Percentiles rank a stretch among this genome's conserved stretches.
Evolutionary conservation across 2,888 invertebrate genomes (phyloP).

Genomic region (Xanthostigma xanthostigma): DNA sequence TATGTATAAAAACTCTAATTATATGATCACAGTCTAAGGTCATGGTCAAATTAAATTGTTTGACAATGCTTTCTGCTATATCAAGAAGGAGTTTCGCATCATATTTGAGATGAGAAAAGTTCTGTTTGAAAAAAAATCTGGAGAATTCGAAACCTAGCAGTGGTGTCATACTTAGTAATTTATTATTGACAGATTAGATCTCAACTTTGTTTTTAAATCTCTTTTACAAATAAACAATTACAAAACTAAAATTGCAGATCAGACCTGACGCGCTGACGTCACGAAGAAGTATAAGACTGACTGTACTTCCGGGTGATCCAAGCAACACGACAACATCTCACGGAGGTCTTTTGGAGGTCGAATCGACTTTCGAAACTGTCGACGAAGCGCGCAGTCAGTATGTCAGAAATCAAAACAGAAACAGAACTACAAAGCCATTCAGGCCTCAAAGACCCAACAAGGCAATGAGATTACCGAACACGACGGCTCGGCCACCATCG

Average conservation of each 20-base stretch:
- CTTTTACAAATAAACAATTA: background rate
- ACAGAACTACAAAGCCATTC: slow-evolving; percentile 12
- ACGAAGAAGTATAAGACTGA: slow-evolving; percentile 33
- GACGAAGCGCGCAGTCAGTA: slow-evolving; percentile 40
- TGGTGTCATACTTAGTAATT: too few species aligned
- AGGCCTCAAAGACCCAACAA: background rate
- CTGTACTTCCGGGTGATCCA: slow-evolving; percentile 54
- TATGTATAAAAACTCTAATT: too few species aligned
- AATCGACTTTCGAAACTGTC: slow-evolving; percentile 53
- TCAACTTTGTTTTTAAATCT: too few species aligned
- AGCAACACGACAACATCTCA: slow-evolving; percentile 54
- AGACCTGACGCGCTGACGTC: slow-evolving; percentile 18
- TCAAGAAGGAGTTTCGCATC: too few species aligned
- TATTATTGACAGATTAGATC: too few species aligned
- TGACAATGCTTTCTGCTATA: too few species aligned
- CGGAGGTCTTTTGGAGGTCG: slow-evolving; percentile 60
- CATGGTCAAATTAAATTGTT: too few species aligned
- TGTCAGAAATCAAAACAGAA: slow-evolving; percentile 23
- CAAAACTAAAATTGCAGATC: background rate
- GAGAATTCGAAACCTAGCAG: too few species aligned
- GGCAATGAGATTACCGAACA: background rate
- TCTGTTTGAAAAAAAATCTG: too few species aligned
- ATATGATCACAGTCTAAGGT: too few species aligned
- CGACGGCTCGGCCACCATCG: slow-evolving; percentile 23
- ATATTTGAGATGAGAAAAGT: too few species aligned